These are phyloP conservation scores for Syndactyla subalaris DNA, from an alignment of 2,797 vertebrate species.

Conservation along the genomic window DNA sequence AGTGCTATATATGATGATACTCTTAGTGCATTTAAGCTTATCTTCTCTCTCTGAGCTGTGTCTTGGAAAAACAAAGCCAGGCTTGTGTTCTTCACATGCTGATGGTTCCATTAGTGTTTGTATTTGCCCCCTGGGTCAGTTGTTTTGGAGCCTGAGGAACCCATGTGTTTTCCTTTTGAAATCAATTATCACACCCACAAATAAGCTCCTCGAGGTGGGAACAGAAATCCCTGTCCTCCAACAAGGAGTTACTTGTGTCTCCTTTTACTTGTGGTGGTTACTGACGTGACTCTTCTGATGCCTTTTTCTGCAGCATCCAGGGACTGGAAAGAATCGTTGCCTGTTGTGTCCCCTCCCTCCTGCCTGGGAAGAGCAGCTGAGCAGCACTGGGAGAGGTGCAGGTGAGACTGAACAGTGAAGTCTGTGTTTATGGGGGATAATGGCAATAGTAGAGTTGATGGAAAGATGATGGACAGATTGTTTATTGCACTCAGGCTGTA, in stretches of 20 bases:
- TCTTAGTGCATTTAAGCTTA: too few relatives aligned
- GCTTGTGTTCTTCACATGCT: rapidly evolving
- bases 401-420: neutral
- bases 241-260: rapidly evolving
- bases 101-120: rapidly evolving
- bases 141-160: neutral
- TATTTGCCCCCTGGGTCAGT: neutral
- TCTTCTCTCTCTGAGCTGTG: neutral
- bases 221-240: rapidly evolving
- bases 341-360: rapidly evolving
- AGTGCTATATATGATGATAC: rapidly evolving
- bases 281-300: rapidly evolving
- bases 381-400: neutral
- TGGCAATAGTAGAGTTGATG: rapidly evolving
- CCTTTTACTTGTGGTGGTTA: rapidly evolving
- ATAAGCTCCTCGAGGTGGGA: rapidly evolving
- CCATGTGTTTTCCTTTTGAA: neutral
- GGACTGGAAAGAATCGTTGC: rapidly evolving
- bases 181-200: neutral
- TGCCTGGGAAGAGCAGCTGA: neutral
- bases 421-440: rapidly evolving
- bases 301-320: rapidly evolving
- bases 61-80: neutral
- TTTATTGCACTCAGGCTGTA: rapidly evolving
- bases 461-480: rapidly evolving